Percentiles rank a stretch among this genome's conserved stretches.
Evolutionary conservation across 1,140 invertebrate species (phyloP).

Genomic region (Pseudomyrmex gracilis): DNA sequence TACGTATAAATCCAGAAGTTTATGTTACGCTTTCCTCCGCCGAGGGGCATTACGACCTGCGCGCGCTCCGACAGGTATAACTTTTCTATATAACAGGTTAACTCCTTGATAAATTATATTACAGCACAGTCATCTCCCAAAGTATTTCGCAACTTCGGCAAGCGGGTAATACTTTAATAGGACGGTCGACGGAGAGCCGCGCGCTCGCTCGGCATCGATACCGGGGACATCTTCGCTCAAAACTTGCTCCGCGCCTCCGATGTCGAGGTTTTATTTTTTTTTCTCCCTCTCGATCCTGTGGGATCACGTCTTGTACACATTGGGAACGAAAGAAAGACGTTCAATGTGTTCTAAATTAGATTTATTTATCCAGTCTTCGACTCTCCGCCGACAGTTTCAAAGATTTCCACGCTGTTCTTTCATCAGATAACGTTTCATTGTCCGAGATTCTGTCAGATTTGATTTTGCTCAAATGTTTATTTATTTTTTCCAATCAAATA

Average conservation of each 20-base stretch:
- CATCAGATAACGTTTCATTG: conserved; percentile 6
- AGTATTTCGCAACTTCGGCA: conserved; percentile 53
- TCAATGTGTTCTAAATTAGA: conserved; percentile 25
- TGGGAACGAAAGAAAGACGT: conserved; percentile 24
- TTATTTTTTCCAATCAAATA: not conserved
- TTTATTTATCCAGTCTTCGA: conserved; percentile 39
- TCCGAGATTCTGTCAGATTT: conserved; percentile 4
- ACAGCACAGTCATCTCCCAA: conserved; percentile 20
- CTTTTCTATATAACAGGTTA: conserved; percentile 44
- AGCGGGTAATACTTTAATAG: conserved; percentile 50
- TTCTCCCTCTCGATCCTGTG: not conserved
- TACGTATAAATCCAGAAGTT: conserved; percentile 44
- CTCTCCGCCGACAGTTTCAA: not conserved
- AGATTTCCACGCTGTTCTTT: not conserved
- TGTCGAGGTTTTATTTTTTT: conserved; percentile 30
- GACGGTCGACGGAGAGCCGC: not conserved
- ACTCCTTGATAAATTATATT: conserved; percentile 59
- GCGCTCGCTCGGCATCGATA: conserved; percentile 13
- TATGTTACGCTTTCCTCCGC: conserved; percentile 29
- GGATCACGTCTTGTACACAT: not conserved
- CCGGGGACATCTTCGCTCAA: conserved; percentile 9
- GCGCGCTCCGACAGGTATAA: conserved; percentile 42
- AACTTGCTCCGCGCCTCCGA: not conserved
- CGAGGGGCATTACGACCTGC: conserved; percentile 38
- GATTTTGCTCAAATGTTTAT: not conserved